Percentiles rank a stretch among this genome's conserved stretches.
Conservation (phyloP, 1,140 invertebrate species). For the Ceratina calcarata region DNA sequence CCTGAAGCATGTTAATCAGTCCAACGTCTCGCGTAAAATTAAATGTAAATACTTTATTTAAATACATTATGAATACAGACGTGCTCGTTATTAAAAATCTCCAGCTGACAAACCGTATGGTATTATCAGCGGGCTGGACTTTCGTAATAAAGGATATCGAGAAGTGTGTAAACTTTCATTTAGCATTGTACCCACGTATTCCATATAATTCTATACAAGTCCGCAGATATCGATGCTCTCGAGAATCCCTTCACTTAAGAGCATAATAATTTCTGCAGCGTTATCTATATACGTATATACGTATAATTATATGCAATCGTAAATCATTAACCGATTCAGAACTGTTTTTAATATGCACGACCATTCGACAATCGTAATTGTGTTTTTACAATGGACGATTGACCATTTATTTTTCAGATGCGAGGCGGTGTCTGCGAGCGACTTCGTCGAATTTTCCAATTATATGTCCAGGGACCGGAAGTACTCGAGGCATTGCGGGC, state of each 20-base stretch:
- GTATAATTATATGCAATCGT: too few relatives aligned
- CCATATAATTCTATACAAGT: background rate
- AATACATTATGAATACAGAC: background rate
- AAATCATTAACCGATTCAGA: too few relatives aligned
- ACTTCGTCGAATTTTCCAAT: conserved; percentile 97
- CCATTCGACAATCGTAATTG: too few relatives aligned
- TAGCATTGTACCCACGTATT: background rate
- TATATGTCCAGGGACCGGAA: conserved; percentile 93
- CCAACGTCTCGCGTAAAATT: too few relatives aligned
- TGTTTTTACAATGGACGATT: too few relatives aligned
- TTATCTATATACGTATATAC: too few relatives aligned
- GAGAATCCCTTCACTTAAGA: too few relatives aligned
- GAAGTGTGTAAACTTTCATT: background rate
- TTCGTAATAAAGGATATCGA: conserved; percentile 12
- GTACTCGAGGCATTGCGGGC: conserved; percentile 92
- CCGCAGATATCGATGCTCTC: too few relatives aligned
- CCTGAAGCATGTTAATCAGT: too few relatives aligned
- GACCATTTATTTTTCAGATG: conserved; percentile 84
- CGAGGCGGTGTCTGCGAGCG: conserved; percentile 91
- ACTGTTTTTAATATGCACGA: too few relatives aligned
- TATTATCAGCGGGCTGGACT: background rate
- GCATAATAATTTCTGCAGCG: too few relatives aligned
- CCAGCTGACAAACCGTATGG: background rate
- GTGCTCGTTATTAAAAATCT: background rate
- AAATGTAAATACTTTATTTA: background rate